Conservation (phyloP, 1,140 invertebrate genomes). For the Cotesia glomerata region DNA sequence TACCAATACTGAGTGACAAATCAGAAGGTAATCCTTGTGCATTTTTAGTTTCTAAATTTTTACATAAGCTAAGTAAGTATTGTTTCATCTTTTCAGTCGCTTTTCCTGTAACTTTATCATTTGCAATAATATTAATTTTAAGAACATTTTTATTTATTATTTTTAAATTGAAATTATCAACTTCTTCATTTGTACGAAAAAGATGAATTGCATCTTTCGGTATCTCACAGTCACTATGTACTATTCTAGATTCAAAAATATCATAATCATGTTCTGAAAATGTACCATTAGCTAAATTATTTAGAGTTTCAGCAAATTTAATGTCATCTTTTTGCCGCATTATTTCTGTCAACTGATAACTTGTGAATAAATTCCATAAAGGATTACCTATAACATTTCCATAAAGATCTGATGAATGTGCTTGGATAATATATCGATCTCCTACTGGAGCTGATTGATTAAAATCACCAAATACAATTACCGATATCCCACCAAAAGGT, state of each 20-base stretch:
- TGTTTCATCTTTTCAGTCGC: neutral
- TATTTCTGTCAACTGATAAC: constrained; percentile 39
- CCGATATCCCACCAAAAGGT: constrained; percentile 37
- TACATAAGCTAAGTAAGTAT: neutral
- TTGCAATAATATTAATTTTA: neutral
- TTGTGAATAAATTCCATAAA: constrained; percentile 37
- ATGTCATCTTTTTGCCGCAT: constrained; percentile 42
- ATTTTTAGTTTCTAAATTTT: neutral
- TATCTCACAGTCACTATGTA: neutral
- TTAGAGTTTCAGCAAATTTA: constrained; percentile 35
- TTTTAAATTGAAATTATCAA: constrained; percentile 20
- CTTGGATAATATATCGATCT: neutral
- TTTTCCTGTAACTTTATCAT: neutral
- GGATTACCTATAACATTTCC: constrained; percentile 1
- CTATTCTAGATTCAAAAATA: constrained; percentile 25
- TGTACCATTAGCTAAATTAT: constrained; percentile 31
- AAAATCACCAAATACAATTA: constrained; percentile 42
- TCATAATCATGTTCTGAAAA: constrained; percentile 19
- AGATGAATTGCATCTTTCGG: constrained; percentile 26
- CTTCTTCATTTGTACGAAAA: constrained; percentile 15
- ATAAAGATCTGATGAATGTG: neutral
- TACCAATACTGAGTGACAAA: constrained; percentile 24
- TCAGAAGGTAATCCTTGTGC: constrained; percentile 5
- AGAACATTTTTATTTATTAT: constrained; percentile 17
- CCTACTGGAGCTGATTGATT: constrained; percentile 37